Evolutionary conservation across 1,140 invertebrate genomes (phyloP).

Genomic region (Panagrolaimus sp.): DNA sequence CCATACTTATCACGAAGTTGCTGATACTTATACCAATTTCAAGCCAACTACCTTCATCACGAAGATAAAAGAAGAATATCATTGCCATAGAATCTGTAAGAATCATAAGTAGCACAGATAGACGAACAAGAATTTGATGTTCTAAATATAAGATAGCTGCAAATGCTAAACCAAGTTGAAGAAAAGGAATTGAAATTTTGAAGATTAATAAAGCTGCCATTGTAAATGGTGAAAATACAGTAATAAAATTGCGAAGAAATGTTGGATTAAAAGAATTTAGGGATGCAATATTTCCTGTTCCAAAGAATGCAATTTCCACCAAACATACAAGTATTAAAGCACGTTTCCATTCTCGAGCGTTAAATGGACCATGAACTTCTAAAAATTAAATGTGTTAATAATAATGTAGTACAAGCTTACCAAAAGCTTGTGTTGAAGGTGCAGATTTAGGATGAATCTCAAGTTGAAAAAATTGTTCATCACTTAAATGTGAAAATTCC

Average conservation of each 20-base stretch:
- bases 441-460: constrained; percentile 54
- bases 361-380: constrained; percentile 18
- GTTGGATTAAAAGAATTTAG: constrained; percentile 76
- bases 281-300: constrained; percentile 90
- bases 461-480: constrained; percentile 64
- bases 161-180: constrained; percentile 73
- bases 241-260: constrained; percentile 81
- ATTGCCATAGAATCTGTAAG: constrained; percentile 79
- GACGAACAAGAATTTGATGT: constrained; percentile 61
- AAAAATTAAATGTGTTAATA: neutral
- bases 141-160: constrained; percentile 62
- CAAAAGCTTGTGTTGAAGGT: constrained; percentile 59
- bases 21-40: constrained; percentile 76
- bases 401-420: constrained; percentile 4
- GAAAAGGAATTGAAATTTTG: constrained; percentile 79
- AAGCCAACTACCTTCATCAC: constrained; percentile 83
- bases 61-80: constrained; percentile 75
- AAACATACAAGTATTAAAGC: constrained; percentile 65
- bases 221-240: constrained; percentile 81
- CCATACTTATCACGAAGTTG: constrained; percentile 64
- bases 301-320: constrained; percentile 72
- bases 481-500: constrained; percentile 31
- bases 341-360: constrained; percentile 32
- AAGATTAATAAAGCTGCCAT: constrained; percentile 78
- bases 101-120: constrained; percentile 68